These are phyloP conservation scores for Adineta ricciae DNA, from an alignment of 2,888 invertebrate genomes.

Conservation along the genomic window DNA sequence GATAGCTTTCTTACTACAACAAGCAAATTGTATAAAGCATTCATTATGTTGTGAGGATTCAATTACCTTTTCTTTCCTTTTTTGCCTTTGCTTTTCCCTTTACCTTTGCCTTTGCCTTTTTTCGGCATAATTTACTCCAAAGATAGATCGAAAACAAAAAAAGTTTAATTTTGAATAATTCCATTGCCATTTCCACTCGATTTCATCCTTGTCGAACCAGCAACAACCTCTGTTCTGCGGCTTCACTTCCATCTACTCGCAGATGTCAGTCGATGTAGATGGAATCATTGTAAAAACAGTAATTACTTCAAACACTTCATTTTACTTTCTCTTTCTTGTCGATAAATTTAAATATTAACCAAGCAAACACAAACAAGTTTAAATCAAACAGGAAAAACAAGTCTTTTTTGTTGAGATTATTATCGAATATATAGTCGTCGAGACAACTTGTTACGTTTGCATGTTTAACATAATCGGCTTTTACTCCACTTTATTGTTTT, in stretches of 20 bases:
- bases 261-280: not conserved
- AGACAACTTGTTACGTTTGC: not conserved
- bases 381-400: not conserved
- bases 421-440: not conserved
- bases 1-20: conserved; percentile 19
- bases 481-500: not conserved
- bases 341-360: not conserved
- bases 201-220: not conserved
- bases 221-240: not conserved
- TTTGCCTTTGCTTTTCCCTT: not conserved
- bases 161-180: not conserved
- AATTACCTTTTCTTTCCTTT: conserved; percentile 10
- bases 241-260: not conserved
- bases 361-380: no score
- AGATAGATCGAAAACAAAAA: not conserved
- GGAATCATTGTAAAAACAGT: not conserved
- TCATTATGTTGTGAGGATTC: no score
- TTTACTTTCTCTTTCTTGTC: not conserved
- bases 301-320: not conserved
- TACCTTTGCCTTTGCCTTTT: not conserved
- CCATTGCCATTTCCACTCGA: not conserved
- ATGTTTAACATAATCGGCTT: not conserved
- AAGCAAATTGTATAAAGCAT: not conserved
- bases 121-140: not conserved
- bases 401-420: not conserved